Base-by-base conservation (phyloP, 1,140 invertebrate species). In the Tetraneura akinire region DNA sequence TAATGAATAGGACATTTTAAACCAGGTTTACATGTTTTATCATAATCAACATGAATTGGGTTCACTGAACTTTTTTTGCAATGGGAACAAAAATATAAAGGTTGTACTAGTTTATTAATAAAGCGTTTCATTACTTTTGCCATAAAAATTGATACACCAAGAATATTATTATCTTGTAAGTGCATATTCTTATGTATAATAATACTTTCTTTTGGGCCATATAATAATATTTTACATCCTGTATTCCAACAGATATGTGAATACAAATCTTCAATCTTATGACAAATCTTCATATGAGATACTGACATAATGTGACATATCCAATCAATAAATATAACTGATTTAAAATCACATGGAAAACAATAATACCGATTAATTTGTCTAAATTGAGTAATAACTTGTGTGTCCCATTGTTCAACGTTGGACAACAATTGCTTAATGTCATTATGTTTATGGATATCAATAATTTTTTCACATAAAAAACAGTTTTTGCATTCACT, bases 241-340 rank as follows among this genome's bases (percentile, higher is more conserved):
- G 29, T 70, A 9, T 26, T 9, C 0, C 0, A 3, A 70, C 45
- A 49, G 9, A 70, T 14, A 1, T 29, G 29, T 49, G 68, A 70
- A 49, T 26, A 49, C 21, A 70, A 26, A 18, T 49, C 18, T 49
- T 49, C 10, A n/a, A 18, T 49, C 10, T 0, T 51, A 14, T 49
- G 23, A 70, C 45, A 29, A 18, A 29, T 9, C 3, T 8, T 2
- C 29, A 70, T 21, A 70, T 70, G 68, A 49, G 42, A 26, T 49
- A 70, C 9, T 18, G 68, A 70, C 45, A 70, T 70, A 49, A 71
- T 71, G 51, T 71, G 68, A 71, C 23, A 29, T 51, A 51, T 71
- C 68, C 68, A 71, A 13, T 71, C 23, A 51, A 6, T n/a, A 71
- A 71, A 71, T 32, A 11, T 13, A 13, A 13, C n/a, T 14, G 68